phyloP scores from a whole-genome alignment of 2,113 vertebrate species.

The Laticauda colubrina region DNA sequence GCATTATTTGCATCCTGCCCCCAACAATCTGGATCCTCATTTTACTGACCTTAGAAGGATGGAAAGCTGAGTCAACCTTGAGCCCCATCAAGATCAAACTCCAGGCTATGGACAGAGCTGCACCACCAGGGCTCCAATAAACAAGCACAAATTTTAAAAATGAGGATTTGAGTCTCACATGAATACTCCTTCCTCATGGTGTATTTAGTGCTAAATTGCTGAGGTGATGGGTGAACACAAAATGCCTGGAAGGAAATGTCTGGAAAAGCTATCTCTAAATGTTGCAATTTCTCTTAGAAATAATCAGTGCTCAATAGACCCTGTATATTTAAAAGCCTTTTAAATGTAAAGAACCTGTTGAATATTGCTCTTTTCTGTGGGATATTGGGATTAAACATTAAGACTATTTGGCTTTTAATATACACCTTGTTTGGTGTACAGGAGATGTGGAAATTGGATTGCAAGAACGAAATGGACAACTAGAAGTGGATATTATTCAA shows the following conservation, averaged over 20 bases:
- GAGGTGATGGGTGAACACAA: not conserved
- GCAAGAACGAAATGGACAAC: conserved; percentile 89
- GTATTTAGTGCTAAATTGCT: not conserved
- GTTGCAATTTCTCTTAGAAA: not conserved
- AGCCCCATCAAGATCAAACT: not conserved
- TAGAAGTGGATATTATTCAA: conserved; percentile 98
- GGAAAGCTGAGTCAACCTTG: not conserved
- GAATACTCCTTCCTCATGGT: not conserved
- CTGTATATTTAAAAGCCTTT: not conserved
- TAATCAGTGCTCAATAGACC: not conserved
- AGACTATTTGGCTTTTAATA: not conserved
- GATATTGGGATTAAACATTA: not conserved
- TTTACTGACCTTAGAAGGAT: not conserved
- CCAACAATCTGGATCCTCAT: not conserved
- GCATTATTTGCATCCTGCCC: not conserved
- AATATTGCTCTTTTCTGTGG: not conserved
- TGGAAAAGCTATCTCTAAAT: not conserved
- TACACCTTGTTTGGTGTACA: conserved; percentile 50
- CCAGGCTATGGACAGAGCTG: not conserved
- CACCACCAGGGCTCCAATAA: not conserved
- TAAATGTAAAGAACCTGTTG: not conserved
- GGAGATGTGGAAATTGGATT: conserved; percentile 95
- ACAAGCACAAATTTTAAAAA: not conserved
- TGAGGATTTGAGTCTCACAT: not conserved
- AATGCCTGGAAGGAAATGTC: not conserved